Evolutionary conservation across 2,113 vertebrate species (phyloP).

Genomic region (Carassius auratus): DNA sequence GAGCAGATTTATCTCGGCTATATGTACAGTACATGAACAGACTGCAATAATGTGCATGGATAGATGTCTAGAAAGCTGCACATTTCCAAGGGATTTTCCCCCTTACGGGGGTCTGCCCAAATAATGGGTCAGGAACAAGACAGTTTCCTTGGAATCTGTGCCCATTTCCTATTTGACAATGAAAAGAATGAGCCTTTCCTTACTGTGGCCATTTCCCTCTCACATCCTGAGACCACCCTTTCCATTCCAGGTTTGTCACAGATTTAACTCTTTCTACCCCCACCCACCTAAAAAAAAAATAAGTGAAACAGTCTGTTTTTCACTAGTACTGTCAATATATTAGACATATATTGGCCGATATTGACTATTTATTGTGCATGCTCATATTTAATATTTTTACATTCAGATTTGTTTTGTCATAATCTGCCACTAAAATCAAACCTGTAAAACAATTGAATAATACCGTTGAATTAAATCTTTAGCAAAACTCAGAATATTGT

Average conservation of each 20-base stretch:
- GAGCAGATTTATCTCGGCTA: too few relatives aligned
- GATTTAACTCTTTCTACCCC: conserved; percentile 37
- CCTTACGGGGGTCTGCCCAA: conserved; percentile 22
- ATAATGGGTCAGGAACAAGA: conserved; percentile 73
- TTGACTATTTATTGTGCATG: too few relatives aligned
- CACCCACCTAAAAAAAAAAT: too few relatives aligned
- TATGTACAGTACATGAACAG: neutral
- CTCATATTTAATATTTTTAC: too few relatives aligned
- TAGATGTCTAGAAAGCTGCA: neutral
- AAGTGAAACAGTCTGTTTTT: too few relatives aligned
- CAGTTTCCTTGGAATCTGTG: conserved; percentile 68
- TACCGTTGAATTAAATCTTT: too few relatives aligned
- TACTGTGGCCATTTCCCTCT: conserved; percentile 59
- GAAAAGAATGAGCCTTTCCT: conserved; percentile 63
- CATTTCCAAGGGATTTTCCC: neutral
- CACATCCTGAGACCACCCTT: conserved; percentile 69
- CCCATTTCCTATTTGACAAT: conserved; percentile 67
- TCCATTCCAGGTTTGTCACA: conserved; percentile 46
- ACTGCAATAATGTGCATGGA: neutral
- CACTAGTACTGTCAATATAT: too few relatives aligned
- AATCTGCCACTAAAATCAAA: too few relatives aligned
- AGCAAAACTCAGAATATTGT: too few relatives aligned
- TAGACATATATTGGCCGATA: too few relatives aligned
- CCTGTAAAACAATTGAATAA: too few relatives aligned
- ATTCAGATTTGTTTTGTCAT: too few relatives aligned